These are phyloP conservation scores for Mus spretus DNA, from an alignment of 2,797 vertebrate species.

Conservation along the genomic window DNA sequence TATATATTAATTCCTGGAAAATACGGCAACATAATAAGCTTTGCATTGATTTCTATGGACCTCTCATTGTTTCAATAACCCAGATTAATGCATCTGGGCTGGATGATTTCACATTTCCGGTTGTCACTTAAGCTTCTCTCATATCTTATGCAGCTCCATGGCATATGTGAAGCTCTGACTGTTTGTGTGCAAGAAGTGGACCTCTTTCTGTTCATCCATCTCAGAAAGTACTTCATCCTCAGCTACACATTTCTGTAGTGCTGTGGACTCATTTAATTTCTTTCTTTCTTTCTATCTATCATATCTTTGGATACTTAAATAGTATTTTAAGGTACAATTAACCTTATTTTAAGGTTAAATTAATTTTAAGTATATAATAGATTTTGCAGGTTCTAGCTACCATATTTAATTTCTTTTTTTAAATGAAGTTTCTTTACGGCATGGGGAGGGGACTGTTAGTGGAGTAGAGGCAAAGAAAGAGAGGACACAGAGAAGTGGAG, in stretches of 20 bases:
- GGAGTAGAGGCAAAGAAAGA: background rate
- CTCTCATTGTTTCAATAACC: background rate
- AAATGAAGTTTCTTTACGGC: too few relatives aligned
- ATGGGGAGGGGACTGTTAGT: too few relatives aligned
- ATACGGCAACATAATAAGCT: background rate
- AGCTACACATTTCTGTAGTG: background rate
- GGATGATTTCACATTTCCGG: background rate
- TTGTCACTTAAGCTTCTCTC: background rate
- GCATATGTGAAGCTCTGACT: background rate
- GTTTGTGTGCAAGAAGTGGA: background rate
- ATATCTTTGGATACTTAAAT: constrained; percentile 9
- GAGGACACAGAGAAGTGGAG: background rate
- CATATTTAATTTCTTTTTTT: background rate
- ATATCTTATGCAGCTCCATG: background rate
- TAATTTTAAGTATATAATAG: constrained; percentile 33
- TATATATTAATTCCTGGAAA: background rate
- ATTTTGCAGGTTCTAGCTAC: background rate
- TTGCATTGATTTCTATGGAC: background rate
- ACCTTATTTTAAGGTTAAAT: background rate
- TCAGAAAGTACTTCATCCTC: background rate
- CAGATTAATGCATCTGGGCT: background rate
- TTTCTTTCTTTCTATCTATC: background rate
- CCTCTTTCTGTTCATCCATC: background rate
- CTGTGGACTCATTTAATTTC: background rate
- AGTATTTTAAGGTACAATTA: background rate